These are phyloP conservation scores for Tapirus indicus DNA, from an alignment of 2,797 vertebrate genomes.

Conservation along the genomic window DNA sequence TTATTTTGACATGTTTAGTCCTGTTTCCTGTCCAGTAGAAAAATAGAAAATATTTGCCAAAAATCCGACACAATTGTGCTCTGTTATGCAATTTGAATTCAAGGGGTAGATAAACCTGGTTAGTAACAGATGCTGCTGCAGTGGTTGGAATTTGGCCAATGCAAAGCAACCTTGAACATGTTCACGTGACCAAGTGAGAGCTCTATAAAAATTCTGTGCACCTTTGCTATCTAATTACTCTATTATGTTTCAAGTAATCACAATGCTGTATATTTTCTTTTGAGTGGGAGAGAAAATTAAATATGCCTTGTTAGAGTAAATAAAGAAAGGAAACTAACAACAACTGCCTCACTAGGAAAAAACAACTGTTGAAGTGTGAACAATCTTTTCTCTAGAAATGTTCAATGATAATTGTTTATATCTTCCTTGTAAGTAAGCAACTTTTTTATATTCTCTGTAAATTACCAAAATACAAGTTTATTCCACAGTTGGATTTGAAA, in stretches of 20 bases:
- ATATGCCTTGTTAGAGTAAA: constrained; percentile 65
- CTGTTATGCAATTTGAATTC: constrained; percentile 63
- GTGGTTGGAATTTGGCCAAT: constrained; percentile 71
- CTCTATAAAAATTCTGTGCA: constrained; percentile 68
- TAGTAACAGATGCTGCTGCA: constrained; percentile 74
- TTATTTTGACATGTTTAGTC: constrained; percentile 68
- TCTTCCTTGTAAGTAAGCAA: constrained; percentile 35
- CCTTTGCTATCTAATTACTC: constrained; percentile 72
- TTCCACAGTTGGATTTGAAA: constrained; percentile 7
- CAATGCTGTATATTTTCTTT: constrained; percentile 72
- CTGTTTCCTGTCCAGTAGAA: constrained; percentile 47
- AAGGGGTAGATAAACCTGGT: constrained; percentile 47
- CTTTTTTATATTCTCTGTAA: constrained; percentile 15
- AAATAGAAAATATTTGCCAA: constrained; percentile 60
- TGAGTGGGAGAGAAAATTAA: constrained; percentile 77
- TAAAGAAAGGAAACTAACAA: constrained; percentile 64
- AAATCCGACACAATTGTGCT: constrained; percentile 55
- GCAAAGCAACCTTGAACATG: constrained; percentile 69
- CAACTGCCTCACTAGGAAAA: background rate
- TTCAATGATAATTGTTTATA: constrained; percentile 57
- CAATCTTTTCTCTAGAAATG: background rate
- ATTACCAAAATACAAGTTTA: constrained; percentile 60
- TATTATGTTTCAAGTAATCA: constrained; percentile 73
- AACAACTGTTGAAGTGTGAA: background rate
- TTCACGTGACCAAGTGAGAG: constrained; percentile 46